Conservation (phyloP, 2,888 invertebrate species). For the Arctia plantaginis region DNA sequence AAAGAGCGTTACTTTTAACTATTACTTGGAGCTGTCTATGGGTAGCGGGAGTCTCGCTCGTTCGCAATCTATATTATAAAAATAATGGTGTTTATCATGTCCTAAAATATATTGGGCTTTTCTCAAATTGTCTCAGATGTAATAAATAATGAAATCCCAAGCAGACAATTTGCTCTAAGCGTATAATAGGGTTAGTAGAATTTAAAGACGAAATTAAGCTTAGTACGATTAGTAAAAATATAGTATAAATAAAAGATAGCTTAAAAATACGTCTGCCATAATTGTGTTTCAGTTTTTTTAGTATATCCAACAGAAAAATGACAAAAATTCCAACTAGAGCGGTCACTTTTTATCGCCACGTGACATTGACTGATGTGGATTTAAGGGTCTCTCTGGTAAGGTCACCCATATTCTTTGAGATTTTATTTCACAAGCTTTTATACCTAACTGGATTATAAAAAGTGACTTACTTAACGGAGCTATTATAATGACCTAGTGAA, state of each 20-base stretch:
- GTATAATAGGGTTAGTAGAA: background rate
- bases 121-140: too few species aligned
- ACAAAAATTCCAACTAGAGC: constrained; percentile 38
- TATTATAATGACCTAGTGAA: background rate
- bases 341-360: constrained; percentile 48
- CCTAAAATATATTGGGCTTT: too few species aligned
- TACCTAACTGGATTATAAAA: constrained; percentile 9
- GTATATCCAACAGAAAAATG: constrained; percentile 14
- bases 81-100: too few species aligned
- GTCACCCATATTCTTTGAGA: constrained; percentile 19
- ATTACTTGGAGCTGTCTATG: too few species aligned
- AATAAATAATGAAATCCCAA: too few species aligned
- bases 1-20: too few species aligned
- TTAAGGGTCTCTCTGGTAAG: constrained; percentile 33
- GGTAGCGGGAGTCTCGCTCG: too few species aligned
- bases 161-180: too few species aligned
- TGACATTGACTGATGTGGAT: constrained; percentile 59
- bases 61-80: too few species aligned
- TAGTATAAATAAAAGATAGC: background rate
- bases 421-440: constrained; percentile 23
- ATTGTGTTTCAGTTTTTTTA: background rate
- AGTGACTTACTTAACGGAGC: background rate
- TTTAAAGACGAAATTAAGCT: background rate
- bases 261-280: background rate
- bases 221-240: background rate